phyloP scores from a whole-genome alignment of 2,888 invertebrate genomes.

The Sinohyriopsis cumingii region DNA sequence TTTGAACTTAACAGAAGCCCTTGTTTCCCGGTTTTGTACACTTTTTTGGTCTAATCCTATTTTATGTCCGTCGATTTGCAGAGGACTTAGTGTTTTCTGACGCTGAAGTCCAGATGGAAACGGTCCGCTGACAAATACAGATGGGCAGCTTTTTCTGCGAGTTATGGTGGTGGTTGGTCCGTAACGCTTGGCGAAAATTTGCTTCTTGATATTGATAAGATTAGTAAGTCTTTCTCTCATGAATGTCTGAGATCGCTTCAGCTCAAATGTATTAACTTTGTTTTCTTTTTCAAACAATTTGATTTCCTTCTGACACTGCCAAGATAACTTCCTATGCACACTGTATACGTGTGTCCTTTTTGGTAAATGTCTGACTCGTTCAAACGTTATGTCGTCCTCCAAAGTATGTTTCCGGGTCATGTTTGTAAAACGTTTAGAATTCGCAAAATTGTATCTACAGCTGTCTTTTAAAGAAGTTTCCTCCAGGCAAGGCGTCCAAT shows the following conservation, averaged over 20 bases:
- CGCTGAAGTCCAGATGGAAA: no score
- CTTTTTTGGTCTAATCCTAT: no score
- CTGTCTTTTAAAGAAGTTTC: no score
- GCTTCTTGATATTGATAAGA: slow-evolving; percentile 24
- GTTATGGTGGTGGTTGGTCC: background rate
- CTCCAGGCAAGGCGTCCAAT: no score
- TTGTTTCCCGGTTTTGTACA: no score
- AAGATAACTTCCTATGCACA: slow-evolving; percentile 43
- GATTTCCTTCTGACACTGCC: slow-evolving; percentile 45
- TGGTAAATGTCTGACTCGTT: slow-evolving; percentile 44
- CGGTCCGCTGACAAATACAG: slow-evolving; percentile 4
- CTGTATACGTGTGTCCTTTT: slow-evolving; percentile 45
- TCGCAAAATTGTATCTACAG: no score
- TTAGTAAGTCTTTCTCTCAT: slow-evolving; percentile 35
- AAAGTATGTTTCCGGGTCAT: slow-evolving; percentile 33
- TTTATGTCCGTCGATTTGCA: no score
- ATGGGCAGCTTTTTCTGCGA: slow-evolving; percentile 19
- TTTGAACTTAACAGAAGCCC: no score
- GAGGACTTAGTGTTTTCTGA: no score
- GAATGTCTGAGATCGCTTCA: slow-evolving; percentile 38
- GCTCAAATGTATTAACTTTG: slow-evolving; percentile 31
- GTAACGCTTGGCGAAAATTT: slow-evolving; percentile 6
- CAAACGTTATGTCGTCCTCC: slow-evolving; percentile 51
- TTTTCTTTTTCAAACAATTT: slow-evolving; percentile 45
- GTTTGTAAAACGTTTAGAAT: background rate